These are phyloP conservation scores for Linyphia triangularis DNA, from an alignment of 2,888 invertebrate genomes.

Conservation along the genomic window DNA sequence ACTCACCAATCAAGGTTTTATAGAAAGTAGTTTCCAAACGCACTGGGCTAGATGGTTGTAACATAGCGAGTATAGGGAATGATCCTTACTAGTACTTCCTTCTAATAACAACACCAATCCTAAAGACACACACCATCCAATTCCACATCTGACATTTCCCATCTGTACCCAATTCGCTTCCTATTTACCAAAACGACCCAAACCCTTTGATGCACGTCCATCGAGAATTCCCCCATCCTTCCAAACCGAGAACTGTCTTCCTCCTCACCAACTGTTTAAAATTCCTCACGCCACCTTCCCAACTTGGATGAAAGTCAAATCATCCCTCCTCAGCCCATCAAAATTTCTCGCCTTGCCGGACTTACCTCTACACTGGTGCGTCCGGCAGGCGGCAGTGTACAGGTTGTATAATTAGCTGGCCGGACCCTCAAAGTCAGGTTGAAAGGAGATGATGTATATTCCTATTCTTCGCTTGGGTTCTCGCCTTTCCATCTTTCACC, in stretches of 20 bases:
- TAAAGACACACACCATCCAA: background rate
- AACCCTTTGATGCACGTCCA: conserved; percentile 33
- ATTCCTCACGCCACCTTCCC: conserved; percentile 3
- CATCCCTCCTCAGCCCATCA: conserved; percentile 18
- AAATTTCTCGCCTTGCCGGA: conserved; percentile 45
- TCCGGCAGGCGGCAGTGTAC: background rate
- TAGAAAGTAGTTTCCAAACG: too few relatives aligned
- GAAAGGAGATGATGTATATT: conserved; percentile 28
- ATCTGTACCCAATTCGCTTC: background rate
- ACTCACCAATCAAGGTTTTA: too few relatives aligned
- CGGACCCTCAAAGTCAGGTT: conserved; percentile 16
- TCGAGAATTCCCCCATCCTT: background rate
- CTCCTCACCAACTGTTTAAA: conserved; percentile 7
- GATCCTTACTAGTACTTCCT: too few relatives aligned
- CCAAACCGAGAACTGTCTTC: background rate
- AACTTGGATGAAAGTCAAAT: background rate
- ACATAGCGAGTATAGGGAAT: too few relatives aligned
- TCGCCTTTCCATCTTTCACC: background rate
- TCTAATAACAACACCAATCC: background rate
- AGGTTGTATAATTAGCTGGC: conserved; percentile 49
- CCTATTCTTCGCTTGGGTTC: conserved; percentile 41
- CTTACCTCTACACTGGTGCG: background rate
- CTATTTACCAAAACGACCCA: conserved; percentile 5
- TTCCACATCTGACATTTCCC: background rate
- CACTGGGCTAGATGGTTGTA: too few relatives aligned